These are phyloP conservation scores for Pyrocoelia pectoralis DNA, from an alignment of 2,888 invertebrate species.

Conservation along the genomic window DNA sequence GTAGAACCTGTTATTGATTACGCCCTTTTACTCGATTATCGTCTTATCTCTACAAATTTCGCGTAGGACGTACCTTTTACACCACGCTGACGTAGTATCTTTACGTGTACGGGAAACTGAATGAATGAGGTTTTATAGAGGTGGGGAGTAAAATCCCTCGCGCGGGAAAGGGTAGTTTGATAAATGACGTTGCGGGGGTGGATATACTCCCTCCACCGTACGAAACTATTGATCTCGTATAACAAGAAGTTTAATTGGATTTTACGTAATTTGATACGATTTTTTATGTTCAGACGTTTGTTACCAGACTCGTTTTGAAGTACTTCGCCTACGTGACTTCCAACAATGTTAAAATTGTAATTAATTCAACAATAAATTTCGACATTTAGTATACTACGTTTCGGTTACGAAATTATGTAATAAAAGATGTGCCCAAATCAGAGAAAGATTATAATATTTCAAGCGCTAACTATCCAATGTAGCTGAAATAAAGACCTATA, in stretches of 20 bases:
- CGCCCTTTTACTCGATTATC: slow-evolving; percentile 14
- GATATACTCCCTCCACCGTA: slow-evolving; percentile 25
- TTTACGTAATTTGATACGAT: slow-evolving; percentile 2
- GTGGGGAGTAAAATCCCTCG: slow-evolving; percentile 20
- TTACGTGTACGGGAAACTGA: slow-evolving; percentile 25
- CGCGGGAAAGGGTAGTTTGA: slow-evolving; percentile 30
- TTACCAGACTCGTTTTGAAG: no score
- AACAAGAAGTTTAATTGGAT: not conserved
- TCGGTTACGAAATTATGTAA: no score
- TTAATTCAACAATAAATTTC: no score
- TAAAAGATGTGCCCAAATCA: no score
- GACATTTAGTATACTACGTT: no score
- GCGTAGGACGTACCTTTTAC: slow-evolving; percentile 25
- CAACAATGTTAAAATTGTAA: no score
- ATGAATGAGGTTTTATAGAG: slow-evolving; percentile 30
- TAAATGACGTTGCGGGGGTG: slow-evolving; percentile 37
- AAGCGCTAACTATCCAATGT: no score
- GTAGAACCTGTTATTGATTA: slow-evolving; percentile 2
- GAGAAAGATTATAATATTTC: no score
- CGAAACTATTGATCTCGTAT: slow-evolving; percentile 29
- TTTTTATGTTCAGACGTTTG: not conserved
- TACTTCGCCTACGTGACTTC: no score
- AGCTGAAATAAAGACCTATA: no score
- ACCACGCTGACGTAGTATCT: slow-evolving; percentile 28
- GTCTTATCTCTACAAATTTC: slow-evolving; percentile 16